Evolutionary conservation across 2,888 invertebrate species (phyloP).

Genomic region (Zelleria hepariella): DNA sequence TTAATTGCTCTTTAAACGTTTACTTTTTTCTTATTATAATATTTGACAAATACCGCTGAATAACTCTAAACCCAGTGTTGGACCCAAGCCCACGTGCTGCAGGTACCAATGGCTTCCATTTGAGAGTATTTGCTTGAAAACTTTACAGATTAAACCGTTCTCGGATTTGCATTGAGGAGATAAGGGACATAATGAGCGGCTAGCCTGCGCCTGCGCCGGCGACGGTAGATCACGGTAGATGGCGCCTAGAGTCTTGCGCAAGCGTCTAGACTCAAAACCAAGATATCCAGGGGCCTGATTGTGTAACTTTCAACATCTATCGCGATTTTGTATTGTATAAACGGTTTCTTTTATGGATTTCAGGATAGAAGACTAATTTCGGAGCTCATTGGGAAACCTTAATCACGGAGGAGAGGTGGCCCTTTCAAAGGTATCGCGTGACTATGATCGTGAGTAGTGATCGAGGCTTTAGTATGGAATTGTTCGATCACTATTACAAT

Average conservation of each 20-base stretch:
- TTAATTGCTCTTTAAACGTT: not conserved
- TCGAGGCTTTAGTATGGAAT: too few species aligned
- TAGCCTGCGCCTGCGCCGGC: slow-evolving; percentile 26
- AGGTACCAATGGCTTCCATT: not conserved
- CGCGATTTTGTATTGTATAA: not conserved
- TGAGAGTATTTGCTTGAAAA: slow-evolving; percentile 3
- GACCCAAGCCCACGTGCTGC: not conserved
- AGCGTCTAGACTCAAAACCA: slow-evolving; percentile 16
- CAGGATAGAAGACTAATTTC: not conserved
- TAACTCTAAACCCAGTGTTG: not conserved
- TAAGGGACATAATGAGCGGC: slow-evolving; percentile 47
- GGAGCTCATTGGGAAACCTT: too few species aligned
- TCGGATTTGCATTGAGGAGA: slow-evolving; percentile 55
- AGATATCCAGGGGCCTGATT: too few species aligned
- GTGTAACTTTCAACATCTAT: too few species aligned
- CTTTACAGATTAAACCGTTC: slow-evolving; percentile 30
- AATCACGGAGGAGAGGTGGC: too few species aligned
- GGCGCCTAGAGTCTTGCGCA: slow-evolving; percentile 55
- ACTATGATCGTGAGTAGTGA: too few species aligned
- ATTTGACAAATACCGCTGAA: not conserved
- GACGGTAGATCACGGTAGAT: slow-evolving; percentile 59
- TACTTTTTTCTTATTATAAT: not conserved
- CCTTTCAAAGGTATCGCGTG: too few species aligned
- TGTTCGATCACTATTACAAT: too few species aligned
- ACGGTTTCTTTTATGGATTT: not conserved